Base-by-base conservation (phyloP, 2,113 vertebrate genomes). In the Apteryx owenii region DNA sequence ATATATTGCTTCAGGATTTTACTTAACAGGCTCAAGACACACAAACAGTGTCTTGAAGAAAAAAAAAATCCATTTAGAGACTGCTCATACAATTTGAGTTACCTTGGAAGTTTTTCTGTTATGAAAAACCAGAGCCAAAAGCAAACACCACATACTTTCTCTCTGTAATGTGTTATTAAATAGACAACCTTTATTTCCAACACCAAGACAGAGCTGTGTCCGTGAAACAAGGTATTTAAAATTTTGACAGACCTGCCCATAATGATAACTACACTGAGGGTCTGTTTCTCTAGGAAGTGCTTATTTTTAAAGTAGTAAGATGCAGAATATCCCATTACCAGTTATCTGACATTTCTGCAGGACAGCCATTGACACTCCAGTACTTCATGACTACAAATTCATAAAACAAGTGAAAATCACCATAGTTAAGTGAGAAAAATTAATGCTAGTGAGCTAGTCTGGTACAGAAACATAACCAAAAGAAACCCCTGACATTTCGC, bases 331-430 rank as follows among this genome's bases (percentile, higher is more conserved):
- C 60, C 58, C 62, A 64, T 19, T 5, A 5, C 0, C 10, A 80
- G 62, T 31, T 80, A 64, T 3, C 38, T 46, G 31, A 2, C 17
- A 0, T 31, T 93, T 28, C 82, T 75, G 44, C 79, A 60, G 36
- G 31, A 11, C 26, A 71, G 13, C 3, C 80, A 61, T 14, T 71
- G 72, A 26, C 38, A 7, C 54, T 8, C 5, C 20, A 70, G 10
- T 5, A 7, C 0, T 71, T n/a, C 22, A 33, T 0, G 0, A 22
- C 53, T 62, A 22, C 26, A 82, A 69, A 61, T 31, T 60, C 64
- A 77, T 2, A 81, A 66, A 44, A 44, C 71, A 36, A 0, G 1
- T 3, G 10, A 79, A 15, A 70, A 83, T 18, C 29, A 69, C 3
- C 81, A 68, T 14, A 28, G 18, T 4, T 2, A 1, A 28, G 54